Evolutionary conservation across 2,888 invertebrate genomes (phyloP).

Genomic region (Theodoxus fluviatilis): DNA sequence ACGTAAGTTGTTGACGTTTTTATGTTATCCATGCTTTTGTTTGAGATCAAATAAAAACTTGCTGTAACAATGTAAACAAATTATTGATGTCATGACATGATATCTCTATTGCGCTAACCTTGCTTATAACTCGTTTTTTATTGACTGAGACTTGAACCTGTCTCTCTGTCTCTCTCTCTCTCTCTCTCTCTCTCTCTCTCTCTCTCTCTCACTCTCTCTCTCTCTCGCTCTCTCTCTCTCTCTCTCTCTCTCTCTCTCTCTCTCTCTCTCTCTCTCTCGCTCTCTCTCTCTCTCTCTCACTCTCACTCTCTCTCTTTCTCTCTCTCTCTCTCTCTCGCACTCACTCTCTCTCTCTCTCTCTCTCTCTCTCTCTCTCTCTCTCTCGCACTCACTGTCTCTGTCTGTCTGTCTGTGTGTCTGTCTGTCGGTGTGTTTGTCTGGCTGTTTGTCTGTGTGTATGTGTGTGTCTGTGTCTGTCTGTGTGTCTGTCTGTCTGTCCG

Average conservation of each 20-base stretch:
- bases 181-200: slow-evolving; percentile 23
- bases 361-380: neutral
- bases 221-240: slow-evolving; percentile 7
- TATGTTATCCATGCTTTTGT: no score
- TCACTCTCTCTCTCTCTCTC: neutral
- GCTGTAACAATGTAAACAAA: no score
- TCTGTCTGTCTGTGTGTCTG: neutral
- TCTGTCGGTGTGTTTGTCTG: neutral
- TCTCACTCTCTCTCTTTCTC: neutral
- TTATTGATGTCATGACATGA: neutral
- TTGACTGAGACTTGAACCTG: no score
- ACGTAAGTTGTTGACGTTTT: no score
- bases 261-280: neutral
- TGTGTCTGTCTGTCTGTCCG: neutral
- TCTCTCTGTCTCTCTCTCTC: neutral
- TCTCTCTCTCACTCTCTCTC: slow-evolving; percentile 14
- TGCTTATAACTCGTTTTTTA: neutral
- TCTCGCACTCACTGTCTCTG: neutral
- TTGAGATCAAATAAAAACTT: no score
- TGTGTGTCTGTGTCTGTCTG: neutral
- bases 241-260: neutral
- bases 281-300: neutral
- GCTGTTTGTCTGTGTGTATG: neutral
- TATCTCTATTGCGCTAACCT: neutral
- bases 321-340: slow-evolving; percentile 4